A percentile compares a stretch with the other conserved stretches of the same genome.
Conservation (phyloP, 2,888 invertebrate genomes). For the Idaea biselata region DNA sequence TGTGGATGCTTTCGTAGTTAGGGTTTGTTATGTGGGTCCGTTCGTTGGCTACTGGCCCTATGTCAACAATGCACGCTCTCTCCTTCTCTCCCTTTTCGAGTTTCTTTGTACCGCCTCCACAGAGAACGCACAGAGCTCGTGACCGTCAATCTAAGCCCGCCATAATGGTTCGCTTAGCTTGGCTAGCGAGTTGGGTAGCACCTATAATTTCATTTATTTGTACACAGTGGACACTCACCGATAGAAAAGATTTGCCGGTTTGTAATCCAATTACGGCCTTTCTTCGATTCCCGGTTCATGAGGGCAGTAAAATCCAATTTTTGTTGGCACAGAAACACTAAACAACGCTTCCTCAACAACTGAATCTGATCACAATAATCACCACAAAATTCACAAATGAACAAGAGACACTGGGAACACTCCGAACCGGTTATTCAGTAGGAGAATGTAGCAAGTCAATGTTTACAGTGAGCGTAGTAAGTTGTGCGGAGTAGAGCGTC, state of each 20-base stretch:
- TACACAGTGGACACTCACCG: conserved; percentile 51
- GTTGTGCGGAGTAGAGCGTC: conserved; percentile 35
- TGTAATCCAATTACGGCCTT: conserved; percentile 59
- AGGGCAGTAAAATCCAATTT: conserved; percentile 36
- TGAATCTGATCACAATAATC: conserved; percentile 50
- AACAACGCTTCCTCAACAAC: conserved; percentile 39
- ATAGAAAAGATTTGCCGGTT: conserved; percentile 44
- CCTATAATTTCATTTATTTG: conserved; percentile 21
- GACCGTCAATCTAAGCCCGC: conserved; percentile 35
- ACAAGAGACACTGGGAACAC: conserved; percentile 36
- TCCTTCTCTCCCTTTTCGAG: conserved; percentile 65
- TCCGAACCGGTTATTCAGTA: conserved; percentile 65
- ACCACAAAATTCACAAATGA: conserved; percentile 56
- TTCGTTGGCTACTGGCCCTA: conserved; percentile 49
- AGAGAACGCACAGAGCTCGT: conserved; percentile 29
- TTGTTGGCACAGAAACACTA: conserved; percentile 40
- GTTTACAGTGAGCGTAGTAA: conserved; percentile 40
- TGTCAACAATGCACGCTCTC: conserved; percentile 72
- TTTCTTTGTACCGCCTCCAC: conserved; percentile 61
- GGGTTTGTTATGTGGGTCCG: conserved; percentile 19
- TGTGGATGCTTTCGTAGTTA: conserved; percentile 16
- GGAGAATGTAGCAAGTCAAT: conserved; percentile 57
- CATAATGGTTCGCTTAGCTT: conserved; percentile 36
- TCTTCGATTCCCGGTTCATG: conserved; percentile 52
- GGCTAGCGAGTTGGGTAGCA: not conserved